Conservation (phyloP, 2,797 vertebrate genomes). For the Halcyon badia region DNA sequence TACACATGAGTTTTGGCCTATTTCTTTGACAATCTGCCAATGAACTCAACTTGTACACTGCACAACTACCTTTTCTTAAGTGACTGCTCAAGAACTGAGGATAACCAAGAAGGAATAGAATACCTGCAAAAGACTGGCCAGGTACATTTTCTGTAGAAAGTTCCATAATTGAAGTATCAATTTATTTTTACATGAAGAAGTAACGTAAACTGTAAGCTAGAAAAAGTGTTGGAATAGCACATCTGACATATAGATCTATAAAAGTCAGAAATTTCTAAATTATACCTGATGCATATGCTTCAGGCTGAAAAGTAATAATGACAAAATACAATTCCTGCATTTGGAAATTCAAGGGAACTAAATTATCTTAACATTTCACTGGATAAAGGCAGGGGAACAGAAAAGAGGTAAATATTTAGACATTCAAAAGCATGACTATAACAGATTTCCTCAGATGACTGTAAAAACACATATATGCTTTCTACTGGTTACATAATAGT, state of each 20-base stretch:
- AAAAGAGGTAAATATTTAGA: background rate
- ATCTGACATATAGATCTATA: background rate
- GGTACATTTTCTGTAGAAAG: background rate
- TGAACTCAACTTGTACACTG: background rate
- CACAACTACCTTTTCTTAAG: background rate
- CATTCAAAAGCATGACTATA: background rate
- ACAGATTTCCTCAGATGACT: background rate
- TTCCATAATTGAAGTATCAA: background rate
- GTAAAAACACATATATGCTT: background rate
- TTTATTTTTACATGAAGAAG: background rate
- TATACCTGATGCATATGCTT: background rate
- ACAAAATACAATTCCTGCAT: background rate
- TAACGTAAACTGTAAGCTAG: background rate
- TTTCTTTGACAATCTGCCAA: background rate
- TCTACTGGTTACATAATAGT: background rate
- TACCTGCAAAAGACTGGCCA: background rate
- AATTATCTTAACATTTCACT: background rate
- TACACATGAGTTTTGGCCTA: background rate
- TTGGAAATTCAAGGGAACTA: background rate
- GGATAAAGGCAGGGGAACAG: background rate
- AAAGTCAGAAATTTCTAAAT: background rate
- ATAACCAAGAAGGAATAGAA: background rate
- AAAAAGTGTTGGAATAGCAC: background rate
- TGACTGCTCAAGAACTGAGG: background rate
- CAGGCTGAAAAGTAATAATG: background rate